These are phyloP conservation scores for Isoperla grammatica DNA, from an alignment of 2,888 invertebrate species.

Conservation along the genomic window DNA sequence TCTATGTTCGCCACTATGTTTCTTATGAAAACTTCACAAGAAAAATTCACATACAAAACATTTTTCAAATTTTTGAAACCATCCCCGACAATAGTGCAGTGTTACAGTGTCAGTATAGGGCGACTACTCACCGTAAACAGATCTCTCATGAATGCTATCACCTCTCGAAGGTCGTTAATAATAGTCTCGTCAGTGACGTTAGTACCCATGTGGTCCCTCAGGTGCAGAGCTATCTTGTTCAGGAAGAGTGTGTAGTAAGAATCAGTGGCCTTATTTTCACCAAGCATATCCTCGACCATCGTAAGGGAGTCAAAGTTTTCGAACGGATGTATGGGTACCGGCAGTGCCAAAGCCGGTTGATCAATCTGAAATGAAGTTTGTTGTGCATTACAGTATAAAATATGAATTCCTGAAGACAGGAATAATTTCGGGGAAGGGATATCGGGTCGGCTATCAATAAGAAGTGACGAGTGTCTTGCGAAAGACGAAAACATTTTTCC, in stretches of 20 bases:
- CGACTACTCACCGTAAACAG: not conserved
- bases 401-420: no score
- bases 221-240: constrained; percentile 1
- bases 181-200: not conserved
- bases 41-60: no score
- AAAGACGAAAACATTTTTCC: no score
- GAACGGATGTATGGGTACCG: not conserved
- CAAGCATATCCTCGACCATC: not conserved
- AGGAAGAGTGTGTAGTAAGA: constrained; percentile 6
- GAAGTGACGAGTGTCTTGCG: no score
- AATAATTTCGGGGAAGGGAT: no score
- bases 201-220: constrained; percentile 8
- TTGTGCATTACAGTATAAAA: no score
- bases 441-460: no score
- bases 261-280: not conserved
- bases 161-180: constrained; percentile 5
- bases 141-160: constrained; percentile 9
- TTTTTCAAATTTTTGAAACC: no score
- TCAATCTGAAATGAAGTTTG: not conserved
- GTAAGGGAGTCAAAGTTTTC: not conserved
- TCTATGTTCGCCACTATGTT: no score
- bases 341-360: not conserved
- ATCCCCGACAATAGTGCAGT: no score
- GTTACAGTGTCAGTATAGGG: no score
- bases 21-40: no score